Evolutionary conservation across 2,113 vertebrate genomes (phyloP), one percentile per base, ranked within the genome.

Genomic region (Melanostigma gelatinosum): DNA sequence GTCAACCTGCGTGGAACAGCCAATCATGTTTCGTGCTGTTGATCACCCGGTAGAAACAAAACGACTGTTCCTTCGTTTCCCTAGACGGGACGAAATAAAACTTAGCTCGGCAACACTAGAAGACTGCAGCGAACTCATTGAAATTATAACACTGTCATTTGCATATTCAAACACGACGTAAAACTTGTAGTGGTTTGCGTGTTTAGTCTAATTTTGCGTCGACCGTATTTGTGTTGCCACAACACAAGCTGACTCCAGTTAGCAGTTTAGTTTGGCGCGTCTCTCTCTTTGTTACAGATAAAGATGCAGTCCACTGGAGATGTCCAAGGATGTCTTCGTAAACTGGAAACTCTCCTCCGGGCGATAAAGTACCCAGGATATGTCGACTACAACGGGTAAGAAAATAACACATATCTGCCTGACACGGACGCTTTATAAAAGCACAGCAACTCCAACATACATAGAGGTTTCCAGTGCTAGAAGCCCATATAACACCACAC

Each of bases 291-390:
- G 2, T 24, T 15, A 3, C 0, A 78, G 72, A 1, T 36, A 4
- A 80, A 79, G 13, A 93, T 92, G 90, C 15, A 97, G 96, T 93
- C 96, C 61, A 96, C 96, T 29, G 98, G 98, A 81, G 97, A 99
- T 84, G 81, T 99, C 66, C 96, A 96, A 75, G 96, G 97, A 86
- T 95, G 93, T 73, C 94, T 99, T 76, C 94, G 96, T 75, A 97
- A 96, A 84, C 92, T 99, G 42, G 97, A 98, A 32, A 92, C 95
- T 86, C 94, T 95, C n/a, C 95, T 99, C 77, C 95, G 97, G 22
- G 84, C 78, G 3, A 82, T 99, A 8, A 97, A 94, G 93, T 99
- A 97, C 72, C 96, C 96, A 6, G 90, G 92, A 67, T 91, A 96
- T 69, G 96, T 98, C 44, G 96, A 98, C 92, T 98, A 96, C 85